Percentiles rank a stretch among this genome's conserved stretches.
phyloP scores from a whole-genome alignment of 2,888 invertebrate species.

The Cartodere bifasciata region DNA sequence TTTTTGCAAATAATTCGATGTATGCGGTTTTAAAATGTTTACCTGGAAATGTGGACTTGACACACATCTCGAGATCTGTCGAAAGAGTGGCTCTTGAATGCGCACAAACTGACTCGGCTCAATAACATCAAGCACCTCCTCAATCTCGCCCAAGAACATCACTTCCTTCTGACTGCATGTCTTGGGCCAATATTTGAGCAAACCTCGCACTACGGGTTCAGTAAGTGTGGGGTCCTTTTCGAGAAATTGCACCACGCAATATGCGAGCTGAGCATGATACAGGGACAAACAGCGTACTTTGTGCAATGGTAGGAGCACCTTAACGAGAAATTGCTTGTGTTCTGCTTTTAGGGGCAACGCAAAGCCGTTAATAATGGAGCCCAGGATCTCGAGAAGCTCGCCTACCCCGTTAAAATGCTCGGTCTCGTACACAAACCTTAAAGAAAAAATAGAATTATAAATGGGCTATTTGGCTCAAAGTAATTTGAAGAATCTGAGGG shows the following conservation, averaged over 20 bases:
- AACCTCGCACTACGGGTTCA: constrained; percentile 85
- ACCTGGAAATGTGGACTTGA: constrained; percentile 99
- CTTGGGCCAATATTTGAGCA: constrained; percentile 98
- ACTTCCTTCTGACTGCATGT: constrained; percentile 99
- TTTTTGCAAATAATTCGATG: neutral
- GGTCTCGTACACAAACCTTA: constrained; percentile 96
- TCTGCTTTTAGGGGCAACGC: constrained; percentile 96
- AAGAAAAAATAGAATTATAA: too few relatives aligned
- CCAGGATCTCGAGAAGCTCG: constrained; percentile 91
- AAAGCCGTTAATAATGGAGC: constrained; percentile 98
- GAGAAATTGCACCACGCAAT: constrained; percentile 97
- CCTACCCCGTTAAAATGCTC: constrained; percentile 98
- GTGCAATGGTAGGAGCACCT: constrained; percentile 89
- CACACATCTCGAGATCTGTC: constrained; percentile 97
- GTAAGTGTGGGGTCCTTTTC: constrained; percentile 86
- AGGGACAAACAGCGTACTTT: constrained; percentile 86
- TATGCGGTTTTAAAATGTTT: constrained; percentile 14
- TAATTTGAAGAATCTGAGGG: too few relatives aligned
- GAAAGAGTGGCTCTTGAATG: constrained; percentile 95
- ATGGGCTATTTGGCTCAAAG: too few relatives aligned
- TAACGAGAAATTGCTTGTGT: constrained; percentile 93
- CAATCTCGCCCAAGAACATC: constrained; percentile 98
- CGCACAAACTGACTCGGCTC: constrained; percentile 98
- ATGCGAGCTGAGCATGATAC: constrained; percentile 96
- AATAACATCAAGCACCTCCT: constrained; percentile 98